A percentile compares a stretch with the other conserved stretches of the same genome.
Conservation (phyloP, 2,888 invertebrate species). For the Dynastes grantii region DNA sequence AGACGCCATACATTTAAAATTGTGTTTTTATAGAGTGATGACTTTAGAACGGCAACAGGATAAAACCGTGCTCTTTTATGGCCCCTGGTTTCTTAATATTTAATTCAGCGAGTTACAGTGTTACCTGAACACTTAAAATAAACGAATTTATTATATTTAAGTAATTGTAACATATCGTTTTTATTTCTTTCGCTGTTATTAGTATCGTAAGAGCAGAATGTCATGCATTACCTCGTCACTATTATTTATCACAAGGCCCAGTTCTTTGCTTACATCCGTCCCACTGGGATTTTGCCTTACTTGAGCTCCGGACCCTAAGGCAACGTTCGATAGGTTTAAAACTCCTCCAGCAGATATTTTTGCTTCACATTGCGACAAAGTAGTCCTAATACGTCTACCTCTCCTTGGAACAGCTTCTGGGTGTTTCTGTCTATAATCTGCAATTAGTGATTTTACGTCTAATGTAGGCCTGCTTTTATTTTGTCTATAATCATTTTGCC, state of each 20-base stretch:
- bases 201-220: background rate
- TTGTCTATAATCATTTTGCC: conserved; percentile 69
- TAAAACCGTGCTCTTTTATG: too few relatives aligned
- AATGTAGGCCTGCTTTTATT: conserved; percentile 82
- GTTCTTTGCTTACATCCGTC: conserved; percentile 64
- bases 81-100: too few relatives aligned
- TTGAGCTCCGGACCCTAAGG: conserved; percentile 70
- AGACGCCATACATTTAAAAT: too few relatives aligned
- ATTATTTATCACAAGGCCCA: conserved; percentile 65
- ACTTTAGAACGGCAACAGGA: too few relatives aligned
- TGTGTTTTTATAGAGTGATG: too few relatives aligned
- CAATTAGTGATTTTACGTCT: conserved; percentile 87
- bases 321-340: conserved; percentile 68
- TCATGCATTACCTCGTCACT: conserved; percentile 60
- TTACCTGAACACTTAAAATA: too few relatives aligned
- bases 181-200: too few relatives aligned
- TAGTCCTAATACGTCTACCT: conserved; percentile 76
- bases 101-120: too few relatives aligned
- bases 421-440: conserved; percentile 84
- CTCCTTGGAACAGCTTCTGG: conserved; percentile 82
- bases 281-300: conserved; percentile 64
- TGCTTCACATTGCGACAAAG: conserved; percentile 67
- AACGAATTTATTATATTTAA: too few relatives aligned
- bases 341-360: conserved; percentile 58
- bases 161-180: too few relatives aligned